These are phyloP conservation scores for Clinocottus analis DNA, from an alignment of 2,113 vertebrate species.

Conservation along the genomic window DNA sequence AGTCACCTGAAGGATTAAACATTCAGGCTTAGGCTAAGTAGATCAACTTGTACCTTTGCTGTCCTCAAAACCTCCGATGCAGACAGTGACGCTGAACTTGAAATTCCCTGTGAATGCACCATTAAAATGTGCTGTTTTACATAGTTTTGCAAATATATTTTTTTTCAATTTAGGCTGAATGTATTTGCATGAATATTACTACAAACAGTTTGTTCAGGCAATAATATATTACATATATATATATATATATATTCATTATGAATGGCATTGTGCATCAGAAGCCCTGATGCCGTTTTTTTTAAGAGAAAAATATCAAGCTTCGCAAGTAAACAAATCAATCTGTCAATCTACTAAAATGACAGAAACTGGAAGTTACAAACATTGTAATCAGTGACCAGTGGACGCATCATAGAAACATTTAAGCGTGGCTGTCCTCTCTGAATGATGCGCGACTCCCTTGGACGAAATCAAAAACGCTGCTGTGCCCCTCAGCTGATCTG, in stretches of 20 bases:
- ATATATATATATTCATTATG: no score
- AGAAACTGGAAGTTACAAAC: not conserved
- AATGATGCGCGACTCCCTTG: conserved; percentile 13
- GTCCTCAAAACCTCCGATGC: conserved; percentile 51
- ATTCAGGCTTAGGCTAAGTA: conserved; percentile 58
- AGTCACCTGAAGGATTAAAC: conserved; percentile 58
- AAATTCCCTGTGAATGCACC: not conserved
- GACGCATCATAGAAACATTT: conserved; percentile 17
- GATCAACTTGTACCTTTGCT: conserved; percentile 64
- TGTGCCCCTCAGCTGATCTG: conserved; percentile 2
- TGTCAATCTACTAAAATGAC: not conserved
- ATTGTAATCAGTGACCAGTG: not conserved
- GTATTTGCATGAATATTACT: not conserved
- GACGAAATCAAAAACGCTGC: conserved; percentile 37
- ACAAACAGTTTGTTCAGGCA: not conserved
- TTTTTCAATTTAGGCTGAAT: no score
- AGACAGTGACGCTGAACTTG: conserved; percentile 21
- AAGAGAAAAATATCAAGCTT: not conserved
- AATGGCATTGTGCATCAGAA: not conserved
- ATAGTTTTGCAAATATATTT: not conserved
- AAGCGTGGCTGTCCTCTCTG: not conserved
- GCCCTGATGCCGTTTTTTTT: not conserved
- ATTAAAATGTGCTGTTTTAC: not conserved
- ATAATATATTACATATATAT: no score
- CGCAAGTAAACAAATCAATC: not conserved